Evolutionary conservation across 64 coral and sea anemone genomes (phyloP), one percentile per base, ranked within the genome.

Genomic region (Cladopsammia gracilis): DNA sequence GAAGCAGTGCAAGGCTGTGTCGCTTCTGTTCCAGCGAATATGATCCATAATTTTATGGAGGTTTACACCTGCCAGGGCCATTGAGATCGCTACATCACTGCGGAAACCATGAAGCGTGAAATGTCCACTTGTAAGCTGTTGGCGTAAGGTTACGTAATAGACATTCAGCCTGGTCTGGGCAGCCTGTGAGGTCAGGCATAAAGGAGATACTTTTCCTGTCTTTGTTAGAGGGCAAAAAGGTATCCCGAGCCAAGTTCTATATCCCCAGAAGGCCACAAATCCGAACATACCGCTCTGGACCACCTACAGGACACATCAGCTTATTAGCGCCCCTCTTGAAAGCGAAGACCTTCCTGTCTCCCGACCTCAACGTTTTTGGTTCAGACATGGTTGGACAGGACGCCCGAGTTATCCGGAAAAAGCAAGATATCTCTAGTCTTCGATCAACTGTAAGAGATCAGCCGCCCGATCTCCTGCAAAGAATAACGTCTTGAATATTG

Each of bases 41-140:
- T 62, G 78, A 82, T 82, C 78, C 78, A 82, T 82, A 24, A 82
- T 82, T 26, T 82, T 54, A 56, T 82, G 78, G 6, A 62, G 42
- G 16, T 7, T 44, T 25, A 61, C 78, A 0, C 57, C 78, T 10
- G 48, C 19, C 2, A 82, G 34, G 34, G 42, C 78, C 6, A 82
- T 20, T 1, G 78, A 82, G 18, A 59, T 54, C 6, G 78, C 78
- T 4, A 2, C 78, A 5, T 54, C 78, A 22, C 54, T 61, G 7
- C 78, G 78, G 60, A 82, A 82, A 10, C 78, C 51, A 22, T 82
- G 57, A 26, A 58, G 4, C 7, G 24, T 61, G 5, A 82, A n/a
- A 13, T 79, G 76, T 7, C 25, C 78, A 56, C 56, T 24, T 5
- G 78, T 50, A 43, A 82, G 53, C 1, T 16, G 56, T 7, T 65